Conservation (phyloP, 2,888 invertebrate species). For the Halictus ligatus region DNA sequence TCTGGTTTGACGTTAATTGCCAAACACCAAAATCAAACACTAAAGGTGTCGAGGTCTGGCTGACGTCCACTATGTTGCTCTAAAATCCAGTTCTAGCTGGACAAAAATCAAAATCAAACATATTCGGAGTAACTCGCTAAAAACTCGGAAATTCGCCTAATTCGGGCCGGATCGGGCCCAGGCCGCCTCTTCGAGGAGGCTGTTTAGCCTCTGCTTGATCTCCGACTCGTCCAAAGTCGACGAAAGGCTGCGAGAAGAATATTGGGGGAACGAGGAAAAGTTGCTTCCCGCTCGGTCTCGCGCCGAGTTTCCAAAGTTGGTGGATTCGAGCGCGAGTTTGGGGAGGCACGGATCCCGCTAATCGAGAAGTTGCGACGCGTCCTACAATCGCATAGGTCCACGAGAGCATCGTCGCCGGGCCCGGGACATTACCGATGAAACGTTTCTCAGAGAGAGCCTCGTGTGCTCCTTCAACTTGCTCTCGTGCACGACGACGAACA, state of each 20-base stretch:
- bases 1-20: no score
- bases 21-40: no score
- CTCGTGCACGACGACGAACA: background rate
- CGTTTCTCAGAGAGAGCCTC: background rate
- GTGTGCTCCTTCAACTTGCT: background rate
- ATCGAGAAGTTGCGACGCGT: conserved; percentile 3
- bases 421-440: background rate
- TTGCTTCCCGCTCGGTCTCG: background rate
- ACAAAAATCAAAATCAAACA: no score
- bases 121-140: no score
- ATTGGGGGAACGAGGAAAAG: background rate
- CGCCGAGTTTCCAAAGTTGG: conserved; percentile 3
- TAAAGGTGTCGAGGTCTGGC: no score
- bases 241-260: background rate
- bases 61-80: no score
- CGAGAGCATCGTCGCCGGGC: background rate
- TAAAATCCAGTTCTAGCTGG: no score
- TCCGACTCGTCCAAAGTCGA: background rate
- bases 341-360: background rate
- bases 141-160: background rate
- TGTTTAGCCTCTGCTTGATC: background rate
- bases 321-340: background rate
- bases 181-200: background rate
- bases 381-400: background rate
- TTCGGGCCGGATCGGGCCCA: background rate